A percentile compares a stretch with the other conserved stretches of the same genome.
phyloP scores from a whole-genome alignment of 2,113 vertebrate species.

The Pituophis catenifer region DNA sequence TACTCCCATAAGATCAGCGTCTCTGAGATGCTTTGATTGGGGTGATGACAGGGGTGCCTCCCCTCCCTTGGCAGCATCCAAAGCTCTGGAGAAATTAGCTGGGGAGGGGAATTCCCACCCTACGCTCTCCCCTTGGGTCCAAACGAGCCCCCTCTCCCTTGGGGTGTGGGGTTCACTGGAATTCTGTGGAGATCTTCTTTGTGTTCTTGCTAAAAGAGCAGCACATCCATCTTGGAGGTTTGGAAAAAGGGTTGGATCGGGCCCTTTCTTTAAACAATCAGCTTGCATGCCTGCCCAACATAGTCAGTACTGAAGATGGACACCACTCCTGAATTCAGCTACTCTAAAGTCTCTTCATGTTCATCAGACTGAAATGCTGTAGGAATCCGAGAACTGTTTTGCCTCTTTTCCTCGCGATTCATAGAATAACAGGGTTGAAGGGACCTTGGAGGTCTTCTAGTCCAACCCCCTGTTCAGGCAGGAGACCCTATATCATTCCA shows the following conservation, averaged over 20 bases:
- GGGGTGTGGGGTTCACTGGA: background rate
- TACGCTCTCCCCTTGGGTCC: background rate
- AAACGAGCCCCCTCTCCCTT: background rate
- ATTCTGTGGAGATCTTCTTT: background rate
- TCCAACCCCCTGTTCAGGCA: background rate
- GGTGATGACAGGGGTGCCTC: background rate
- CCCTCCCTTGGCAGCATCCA: background rate
- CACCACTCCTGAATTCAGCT: background rate
- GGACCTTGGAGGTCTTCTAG: background rate
- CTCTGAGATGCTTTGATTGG: background rate
- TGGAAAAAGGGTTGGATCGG: background rate
- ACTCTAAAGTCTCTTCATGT: background rate
- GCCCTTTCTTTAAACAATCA: background rate
- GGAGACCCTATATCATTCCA: background rate
- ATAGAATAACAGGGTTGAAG: background rate
- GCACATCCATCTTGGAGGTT: accelerated
- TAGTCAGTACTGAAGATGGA: background rate
- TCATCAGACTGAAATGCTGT: background rate
- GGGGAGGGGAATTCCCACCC: background rate
- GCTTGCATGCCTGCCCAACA: background rate
- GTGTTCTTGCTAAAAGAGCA: background rate
- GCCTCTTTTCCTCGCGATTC: background rate
- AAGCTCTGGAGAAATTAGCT: background rate
- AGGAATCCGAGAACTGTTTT: background rate
- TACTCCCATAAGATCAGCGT: background rate